Evolutionary conservation across 2,797 vertebrate genomes (phyloP), one percentile per base, ranked within the genome.

Genomic region (Peromyscus attwateri): DNA sequence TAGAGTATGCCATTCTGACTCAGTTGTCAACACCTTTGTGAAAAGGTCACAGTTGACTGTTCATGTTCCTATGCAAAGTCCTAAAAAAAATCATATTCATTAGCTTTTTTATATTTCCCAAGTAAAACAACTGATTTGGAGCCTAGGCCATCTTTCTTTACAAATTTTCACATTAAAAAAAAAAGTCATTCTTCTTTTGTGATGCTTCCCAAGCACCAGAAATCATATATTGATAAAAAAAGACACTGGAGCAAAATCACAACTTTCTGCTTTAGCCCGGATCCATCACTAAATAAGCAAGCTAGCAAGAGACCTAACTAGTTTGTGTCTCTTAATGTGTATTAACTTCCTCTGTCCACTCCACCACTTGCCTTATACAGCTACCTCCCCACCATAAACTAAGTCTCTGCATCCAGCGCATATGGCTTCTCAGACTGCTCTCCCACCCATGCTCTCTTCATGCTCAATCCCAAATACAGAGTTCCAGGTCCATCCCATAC

Each of bases 131-230:
- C 29, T 57, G 7, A 91, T 85, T 66, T 40, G 34, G 23, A 76
- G 29, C 29, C n/a, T 49, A 85, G 60, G 76, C 34, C 68, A 75
- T 75, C n/a, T 77, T 87, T 95, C 25, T 87, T 87, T 84, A 85
- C 60, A 82, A 79, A 62, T 77, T 93, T 89, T 88, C 80, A 93
- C 55, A 60, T 87, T 6, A 92, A 92, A 25, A 46, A 91, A 93
- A 27, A 55, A n/a, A n/a, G 21, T 75, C 37, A 46, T 70, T 40
- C 73, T 23, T 95, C 62, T 75, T 91, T 70, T 34, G 40, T 60
- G n/a, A 7, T 29, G 90, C n/a, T 93, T 71, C 6, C 29, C 85
- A 46, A 55, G 68, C 29, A 64, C 11, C 40, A 52, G 77, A 76
- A 76, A 73, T 92, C 12, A 9, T 57, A 14, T 57, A 12, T 12